phyloP scores from a whole-genome alignment of 2,797 vertebrate species.

The Eulemur mongoz region DNA sequence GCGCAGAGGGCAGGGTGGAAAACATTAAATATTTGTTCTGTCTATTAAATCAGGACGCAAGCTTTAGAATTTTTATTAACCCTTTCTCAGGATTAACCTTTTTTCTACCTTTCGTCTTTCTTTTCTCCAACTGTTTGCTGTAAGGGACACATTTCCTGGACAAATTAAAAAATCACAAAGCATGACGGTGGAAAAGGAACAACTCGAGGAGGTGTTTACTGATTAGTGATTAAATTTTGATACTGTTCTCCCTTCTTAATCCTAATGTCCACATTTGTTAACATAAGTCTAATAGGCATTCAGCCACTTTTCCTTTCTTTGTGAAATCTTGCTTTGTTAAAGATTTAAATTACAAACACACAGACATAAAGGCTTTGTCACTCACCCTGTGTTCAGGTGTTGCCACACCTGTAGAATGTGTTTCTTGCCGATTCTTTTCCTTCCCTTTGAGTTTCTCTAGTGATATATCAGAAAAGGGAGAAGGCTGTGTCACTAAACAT shows the following conservation, averaged over 20 bases:
- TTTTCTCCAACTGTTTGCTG: not conserved
- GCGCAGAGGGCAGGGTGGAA: fast-evolving
- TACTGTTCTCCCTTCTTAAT: fast-evolving
- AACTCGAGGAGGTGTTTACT: fast-evolving
- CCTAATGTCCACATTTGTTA: fast-evolving
- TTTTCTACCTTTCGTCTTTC: not conserved
- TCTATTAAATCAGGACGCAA: not conserved
- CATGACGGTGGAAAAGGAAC: not conserved
- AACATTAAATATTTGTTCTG: not conserved
- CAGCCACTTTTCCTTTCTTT: not conserved
- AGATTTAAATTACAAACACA: not conserved
- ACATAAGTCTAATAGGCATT: fast-evolving
- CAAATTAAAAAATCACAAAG: not conserved
- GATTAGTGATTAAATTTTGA: not conserved
- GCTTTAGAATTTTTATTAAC: not conserved
- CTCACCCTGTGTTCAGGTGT: not conserved
- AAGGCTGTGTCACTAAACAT: not conserved
- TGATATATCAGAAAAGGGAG: not conserved
- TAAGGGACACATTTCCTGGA: not conserved
- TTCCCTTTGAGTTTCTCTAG: not conserved
- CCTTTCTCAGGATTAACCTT: not conserved
- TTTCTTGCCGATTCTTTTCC: not conserved
- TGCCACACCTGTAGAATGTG: not conserved
- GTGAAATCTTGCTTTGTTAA: not conserved
- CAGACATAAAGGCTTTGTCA: fast-evolving